Percentiles rank a stretch among this genome's conserved stretches.
Evolutionary conservation across 2,797 vertebrate genomes (phyloP).

Genomic region (Buphagus erythrorhynchus): DNA sequence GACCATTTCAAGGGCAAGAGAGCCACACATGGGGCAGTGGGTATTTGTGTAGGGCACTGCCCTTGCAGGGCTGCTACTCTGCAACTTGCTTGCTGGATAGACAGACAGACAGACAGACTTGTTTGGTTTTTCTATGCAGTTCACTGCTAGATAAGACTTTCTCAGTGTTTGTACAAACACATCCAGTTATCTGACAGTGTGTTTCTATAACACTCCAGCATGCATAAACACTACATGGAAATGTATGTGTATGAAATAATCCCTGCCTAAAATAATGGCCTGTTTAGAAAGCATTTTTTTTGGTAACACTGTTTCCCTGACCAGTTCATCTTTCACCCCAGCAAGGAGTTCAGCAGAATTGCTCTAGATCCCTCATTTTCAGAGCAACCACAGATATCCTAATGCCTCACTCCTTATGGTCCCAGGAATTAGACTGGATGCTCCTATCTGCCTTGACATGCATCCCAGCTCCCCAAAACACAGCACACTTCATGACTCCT

Average conservation of each 20-base stretch:
- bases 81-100: neutral
- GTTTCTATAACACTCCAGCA: constrained; percentile 1
- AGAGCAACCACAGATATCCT: neutral
- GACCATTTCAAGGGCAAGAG: neutral
- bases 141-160: neutral
- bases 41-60: neutral
- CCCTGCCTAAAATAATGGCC: neutral
- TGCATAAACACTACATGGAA: neutral
- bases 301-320: neutral
- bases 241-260: neutral
- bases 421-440: neutral
- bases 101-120: neutral
- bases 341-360: neutral
- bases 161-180: constrained; percentile 27
- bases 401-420: neutral
- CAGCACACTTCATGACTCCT: neutral
- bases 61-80: neutral
- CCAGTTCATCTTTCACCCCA: neutral
- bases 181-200: neutral
- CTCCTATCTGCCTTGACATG: neutral
- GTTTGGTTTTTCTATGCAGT: neutral
- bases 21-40: fast-evolving
- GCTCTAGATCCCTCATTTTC: neutral
- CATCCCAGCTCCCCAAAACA: neutral
- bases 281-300: neutral